phyloP scores from a whole-genome alignment of 2,888 invertebrate species.

The Papilio protenor region DNA sequence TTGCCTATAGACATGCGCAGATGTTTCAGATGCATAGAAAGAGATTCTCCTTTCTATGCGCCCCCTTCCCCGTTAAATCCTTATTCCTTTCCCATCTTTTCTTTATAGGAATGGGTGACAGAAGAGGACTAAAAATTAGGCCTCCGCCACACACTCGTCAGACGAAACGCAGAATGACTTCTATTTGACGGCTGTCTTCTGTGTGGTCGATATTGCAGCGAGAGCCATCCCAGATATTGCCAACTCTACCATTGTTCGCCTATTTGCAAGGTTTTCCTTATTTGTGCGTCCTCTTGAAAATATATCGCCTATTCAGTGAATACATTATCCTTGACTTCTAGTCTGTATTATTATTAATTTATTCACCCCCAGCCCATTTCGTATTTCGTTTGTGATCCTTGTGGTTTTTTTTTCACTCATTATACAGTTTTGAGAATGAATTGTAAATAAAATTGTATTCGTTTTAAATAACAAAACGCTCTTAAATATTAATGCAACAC shows the following conservation, averaged over 20 bases:
- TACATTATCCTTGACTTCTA: conserved; percentile 24
- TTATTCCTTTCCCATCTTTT: background rate
- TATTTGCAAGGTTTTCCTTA: background rate
- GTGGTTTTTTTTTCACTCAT: conserved; percentile 12
- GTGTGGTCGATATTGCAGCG: no score
- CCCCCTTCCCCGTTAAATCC: background rate
- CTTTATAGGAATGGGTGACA: background rate
- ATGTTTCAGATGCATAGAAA: no score
- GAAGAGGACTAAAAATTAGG: background rate
- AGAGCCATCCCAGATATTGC: background rate
- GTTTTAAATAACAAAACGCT: conserved; percentile 26
- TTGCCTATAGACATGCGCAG: no score
- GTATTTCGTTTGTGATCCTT: conserved; percentile 9
- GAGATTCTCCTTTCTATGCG: no score
- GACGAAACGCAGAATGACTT: no score
- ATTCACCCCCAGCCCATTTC: conserved; percentile 33
- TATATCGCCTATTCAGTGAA: background rate
- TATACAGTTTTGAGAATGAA: conserved; percentile 21
- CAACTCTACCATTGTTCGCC: background rate
- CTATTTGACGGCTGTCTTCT: no score
- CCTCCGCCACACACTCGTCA: no score
- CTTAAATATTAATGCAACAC: conserved; percentile 8
- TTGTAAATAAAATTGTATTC: conserved; percentile 20
- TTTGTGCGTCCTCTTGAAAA: conserved; percentile 2
- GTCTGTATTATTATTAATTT: conserved; percentile 25